Base-by-base conservation (phyloP, 2,888 invertebrate species). In the Drosophila melanosoma region DNA sequence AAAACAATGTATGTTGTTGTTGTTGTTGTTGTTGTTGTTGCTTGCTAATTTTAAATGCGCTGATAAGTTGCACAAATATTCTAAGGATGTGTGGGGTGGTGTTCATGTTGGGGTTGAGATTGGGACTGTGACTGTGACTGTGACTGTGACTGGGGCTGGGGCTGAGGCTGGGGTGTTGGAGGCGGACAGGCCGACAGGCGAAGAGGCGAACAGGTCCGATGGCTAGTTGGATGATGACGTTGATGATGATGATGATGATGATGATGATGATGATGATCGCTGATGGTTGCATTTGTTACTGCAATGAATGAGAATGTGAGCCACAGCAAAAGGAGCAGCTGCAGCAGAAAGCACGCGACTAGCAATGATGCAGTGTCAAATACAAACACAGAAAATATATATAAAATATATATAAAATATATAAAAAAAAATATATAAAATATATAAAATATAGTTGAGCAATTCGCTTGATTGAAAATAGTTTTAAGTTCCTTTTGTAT, bases 31-130 rank as follows among this genome's bases (percentile, higher is more conserved):
- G 48, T n/a, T 64, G 56, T 59, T 80, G 67, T 54, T 72, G 87
- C 52, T 71, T 53, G 84, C 89, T 84, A 89, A 84, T 89, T 89
- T 84, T 84, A 84, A 84, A 84, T 84, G 82, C 89, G 84, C 89
- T 89, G 89, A 89, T 84, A 84, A 84, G 87, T 84, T 89, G 87
- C 89, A 89, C 87, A 84, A 84, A 84, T 89, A 84, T 84, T 81
- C 59, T 81, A 84, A 77, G 83, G 83, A 86, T 89, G 87, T 83
- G 54, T 70, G 36, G 54, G 53, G n/a, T 15, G 59, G 45, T 45
- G 12, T 12, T 45, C 12, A 45, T 20, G 20, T 45, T 42, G 42
- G 42, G 20, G 12, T 45, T 45, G 42, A 20, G 42, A 7, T 8
- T 40, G 38, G 15, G 15, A 6, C 6, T 71, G 35, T 38, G 42